Evolutionary conservation across 2,888 invertebrate species (phyloP).

Genomic region (Agrotis puta): DNA sequence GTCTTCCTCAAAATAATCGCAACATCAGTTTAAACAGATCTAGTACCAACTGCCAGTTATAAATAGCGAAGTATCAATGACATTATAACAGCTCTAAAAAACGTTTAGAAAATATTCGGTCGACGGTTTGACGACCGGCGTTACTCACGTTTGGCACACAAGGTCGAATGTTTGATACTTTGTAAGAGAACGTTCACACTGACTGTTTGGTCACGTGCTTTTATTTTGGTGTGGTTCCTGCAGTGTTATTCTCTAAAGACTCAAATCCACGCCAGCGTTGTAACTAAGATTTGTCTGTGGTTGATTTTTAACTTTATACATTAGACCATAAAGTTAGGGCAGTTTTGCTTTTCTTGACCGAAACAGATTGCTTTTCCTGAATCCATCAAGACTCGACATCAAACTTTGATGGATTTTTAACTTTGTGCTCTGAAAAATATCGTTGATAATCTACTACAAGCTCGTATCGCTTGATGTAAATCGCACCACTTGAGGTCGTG

Average conservation of each 20-base stretch:
- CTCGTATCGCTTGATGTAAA: background rate
- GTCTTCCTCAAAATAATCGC: background rate
- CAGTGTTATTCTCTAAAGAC: too few relatives aligned
- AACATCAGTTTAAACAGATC: constrained; percentile 14
- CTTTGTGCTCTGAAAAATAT: too few relatives aligned
- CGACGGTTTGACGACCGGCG: constrained; percentile 65
- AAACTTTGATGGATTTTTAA: too few relatives aligned
- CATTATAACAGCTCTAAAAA: constrained; percentile 51
- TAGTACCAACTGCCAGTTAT: constrained; percentile 52
- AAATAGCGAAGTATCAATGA: constrained; percentile 50
- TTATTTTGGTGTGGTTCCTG: constrained; percentile 34
- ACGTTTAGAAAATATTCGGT: constrained; percentile 61
- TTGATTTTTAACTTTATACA: too few relatives aligned
- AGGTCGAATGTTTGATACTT: constrained; percentile 66
- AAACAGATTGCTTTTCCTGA: too few relatives aligned
- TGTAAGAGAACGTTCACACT: constrained; percentile 53
- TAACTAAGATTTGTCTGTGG: too few relatives aligned
- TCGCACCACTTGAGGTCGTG: background rate
- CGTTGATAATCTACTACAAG: too few relatives aligned
- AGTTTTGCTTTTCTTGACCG: too few relatives aligned
- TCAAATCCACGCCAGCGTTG: too few relatives aligned
- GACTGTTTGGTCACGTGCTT: constrained; percentile 30
- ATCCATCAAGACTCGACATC: too few relatives aligned
- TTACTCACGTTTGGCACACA: constrained; percentile 69
- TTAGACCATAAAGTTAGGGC: too few relatives aligned